These are phyloP conservation scores for Sinhomidia bicolor DNA, from an alignment of 2,888 invertebrate genomes.

Conservation along the genomic window DNA sequence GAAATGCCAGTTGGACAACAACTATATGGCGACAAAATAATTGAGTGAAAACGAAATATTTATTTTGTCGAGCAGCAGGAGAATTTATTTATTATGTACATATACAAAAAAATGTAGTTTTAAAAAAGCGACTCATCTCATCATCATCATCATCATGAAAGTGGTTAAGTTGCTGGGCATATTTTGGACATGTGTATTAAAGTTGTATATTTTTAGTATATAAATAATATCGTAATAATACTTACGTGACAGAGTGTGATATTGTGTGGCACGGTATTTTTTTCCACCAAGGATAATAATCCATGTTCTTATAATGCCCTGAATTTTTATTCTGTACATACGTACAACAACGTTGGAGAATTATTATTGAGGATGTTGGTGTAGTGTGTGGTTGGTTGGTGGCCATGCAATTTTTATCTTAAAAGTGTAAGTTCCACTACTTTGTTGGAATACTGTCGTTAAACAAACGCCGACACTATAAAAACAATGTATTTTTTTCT, in stretches of 20 bases:
- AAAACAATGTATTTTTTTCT: slow-evolving; percentile 46
- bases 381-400: neutral
- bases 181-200: neutral
- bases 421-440: slow-evolving; percentile 30
- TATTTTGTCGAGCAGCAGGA: neutral
- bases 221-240: neutral
- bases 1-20: neutral
- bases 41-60: slow-evolving; percentile 5
- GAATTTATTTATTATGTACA: too few relatives aligned
- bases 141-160: too few relatives aligned
- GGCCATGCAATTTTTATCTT: slow-evolving; percentile 32
- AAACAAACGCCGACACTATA: slow-evolving; percentile 59
- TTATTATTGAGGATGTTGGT: neutral
- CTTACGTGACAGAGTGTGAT: neutral
- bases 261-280: too few relatives aligned
- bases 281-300: too few relatives aligned
- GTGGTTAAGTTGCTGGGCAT: too few relatives aligned
- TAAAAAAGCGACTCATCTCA: too few relatives aligned
- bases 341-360: neutral
- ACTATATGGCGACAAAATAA: slow-evolving; percentile 10
- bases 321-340: neutral
- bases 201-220: neutral
- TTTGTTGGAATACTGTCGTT: neutral
- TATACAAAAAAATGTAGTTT: neutral
- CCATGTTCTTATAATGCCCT: too few relatives aligned